Conservation (phyloP, 2,113 vertebrate species). For the Lophochroa leadbeateri region DNA sequence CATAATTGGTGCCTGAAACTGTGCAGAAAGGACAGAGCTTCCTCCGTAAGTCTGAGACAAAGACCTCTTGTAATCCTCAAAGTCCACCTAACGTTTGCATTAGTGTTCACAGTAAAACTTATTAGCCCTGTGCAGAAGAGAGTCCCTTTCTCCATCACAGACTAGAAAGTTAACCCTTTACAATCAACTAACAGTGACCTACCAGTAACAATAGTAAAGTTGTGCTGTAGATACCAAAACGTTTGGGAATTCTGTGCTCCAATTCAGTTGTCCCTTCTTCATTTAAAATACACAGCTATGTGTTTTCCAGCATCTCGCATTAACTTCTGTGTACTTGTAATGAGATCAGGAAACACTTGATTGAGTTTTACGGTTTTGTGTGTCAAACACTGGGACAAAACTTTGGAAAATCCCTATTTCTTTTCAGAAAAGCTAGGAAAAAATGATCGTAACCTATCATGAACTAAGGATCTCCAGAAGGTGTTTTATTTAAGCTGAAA, state of each 20-base stretch:
- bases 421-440: not conserved
- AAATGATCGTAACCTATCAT: not conserved
- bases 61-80: not conserved
- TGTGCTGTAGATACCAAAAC: not conserved
- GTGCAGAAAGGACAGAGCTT: not conserved
- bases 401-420: not conserved
- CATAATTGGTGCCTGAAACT: not conserved
- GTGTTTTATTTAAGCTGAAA: not conserved
- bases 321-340: not conserved
- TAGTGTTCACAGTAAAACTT: not conserved
- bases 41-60: not conserved
- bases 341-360: not conserved
- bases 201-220: not conserved
- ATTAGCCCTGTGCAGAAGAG: not conserved
- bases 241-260: not conserved
- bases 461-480: not conserved
- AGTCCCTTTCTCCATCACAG: not conserved
- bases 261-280: not conserved
- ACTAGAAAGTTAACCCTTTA: not conserved
- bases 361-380: not conserved
- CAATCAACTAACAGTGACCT: not conserved
- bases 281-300: not conserved
- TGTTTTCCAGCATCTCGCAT: not conserved
- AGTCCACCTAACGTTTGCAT: not conserved
- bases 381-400: not conserved